A percentile compares a stretch with the other conserved stretches of the same genome.
Evolutionary conservation across 2,113 vertebrate species (phyloP).

Genomic region (Mesitornis unicolor): DNA sequence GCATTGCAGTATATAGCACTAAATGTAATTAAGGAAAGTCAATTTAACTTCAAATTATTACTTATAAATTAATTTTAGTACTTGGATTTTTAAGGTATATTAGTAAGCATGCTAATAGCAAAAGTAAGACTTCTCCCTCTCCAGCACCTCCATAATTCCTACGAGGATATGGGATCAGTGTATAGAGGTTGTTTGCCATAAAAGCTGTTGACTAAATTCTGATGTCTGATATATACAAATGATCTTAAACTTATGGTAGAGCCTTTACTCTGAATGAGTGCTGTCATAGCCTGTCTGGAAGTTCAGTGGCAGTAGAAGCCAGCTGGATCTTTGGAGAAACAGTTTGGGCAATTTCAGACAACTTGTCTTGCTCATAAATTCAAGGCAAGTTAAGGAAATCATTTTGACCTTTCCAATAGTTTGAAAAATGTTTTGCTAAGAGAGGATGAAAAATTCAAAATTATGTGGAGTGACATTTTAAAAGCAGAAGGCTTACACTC

Average conservation of each 20-base stretch:
- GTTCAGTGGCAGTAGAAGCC: neutral
- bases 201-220: neutral
- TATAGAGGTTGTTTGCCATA: neutral
- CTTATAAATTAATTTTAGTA: neutral
- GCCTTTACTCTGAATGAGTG: neutral
- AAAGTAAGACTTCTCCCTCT: neutral
- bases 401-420: neutral
- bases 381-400: neutral
- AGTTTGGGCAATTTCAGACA: neutral
- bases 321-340: neutral
- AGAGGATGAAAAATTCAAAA: neutral
- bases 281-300: neutral
- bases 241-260: neutral
- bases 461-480: neutral
- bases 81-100: neutral
- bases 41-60: slow-evolving; percentile 31
- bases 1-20: neutral
- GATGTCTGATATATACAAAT: neutral
- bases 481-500: neutral
- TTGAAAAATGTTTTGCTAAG: neutral
- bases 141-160: accelerated
- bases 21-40: slow-evolving; percentile 26
- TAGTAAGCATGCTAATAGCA: neutral
- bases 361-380: neutral
- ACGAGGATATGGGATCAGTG: neutral